These are phyloP conservation scores for Tympanuchus pallidicinctus DNA, from an alignment of 2,113 vertebrate genomes.

Conservation along the genomic window DNA sequence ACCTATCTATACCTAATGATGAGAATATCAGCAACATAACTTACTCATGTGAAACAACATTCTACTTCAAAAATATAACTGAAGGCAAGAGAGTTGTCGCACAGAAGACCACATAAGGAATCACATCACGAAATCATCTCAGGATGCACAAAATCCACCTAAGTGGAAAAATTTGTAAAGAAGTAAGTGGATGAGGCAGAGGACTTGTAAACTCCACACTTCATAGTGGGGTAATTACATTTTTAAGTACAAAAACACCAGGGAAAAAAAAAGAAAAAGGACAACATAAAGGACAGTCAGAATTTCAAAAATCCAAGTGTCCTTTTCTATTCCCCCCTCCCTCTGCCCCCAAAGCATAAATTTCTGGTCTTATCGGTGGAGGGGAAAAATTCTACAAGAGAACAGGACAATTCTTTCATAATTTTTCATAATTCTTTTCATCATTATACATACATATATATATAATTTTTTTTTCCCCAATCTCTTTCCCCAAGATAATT, in stretches of 20 bases:
- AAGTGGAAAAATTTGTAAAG: not conserved
- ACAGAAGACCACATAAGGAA: not conserved
- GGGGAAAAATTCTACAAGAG: not conserved
- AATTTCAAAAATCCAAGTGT: not conserved
- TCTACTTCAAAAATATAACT: not conserved
- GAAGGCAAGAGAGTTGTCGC: not conserved
- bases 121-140: not conserved
- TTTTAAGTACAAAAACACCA: not conserved
- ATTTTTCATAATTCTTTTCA: not conserved
- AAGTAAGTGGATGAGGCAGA: not conserved
- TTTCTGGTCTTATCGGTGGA: not conserved
- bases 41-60: not conserved
- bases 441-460: too few species aligned
- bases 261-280: not conserved
- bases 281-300: not conserved
- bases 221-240: not conserved
- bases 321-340: not conserved
- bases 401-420: not conserved
- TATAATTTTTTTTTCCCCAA: too few species aligned
- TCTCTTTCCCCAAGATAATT: not conserved
- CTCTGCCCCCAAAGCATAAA: not conserved
- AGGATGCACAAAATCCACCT: not conserved
- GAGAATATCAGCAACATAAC: constrained; percentile 30
- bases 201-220: not conserved
- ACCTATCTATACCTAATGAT: not conserved